Base-by-base conservation (phyloP, 2,113 vertebrate species). In the Ascaphus truei region DNA sequence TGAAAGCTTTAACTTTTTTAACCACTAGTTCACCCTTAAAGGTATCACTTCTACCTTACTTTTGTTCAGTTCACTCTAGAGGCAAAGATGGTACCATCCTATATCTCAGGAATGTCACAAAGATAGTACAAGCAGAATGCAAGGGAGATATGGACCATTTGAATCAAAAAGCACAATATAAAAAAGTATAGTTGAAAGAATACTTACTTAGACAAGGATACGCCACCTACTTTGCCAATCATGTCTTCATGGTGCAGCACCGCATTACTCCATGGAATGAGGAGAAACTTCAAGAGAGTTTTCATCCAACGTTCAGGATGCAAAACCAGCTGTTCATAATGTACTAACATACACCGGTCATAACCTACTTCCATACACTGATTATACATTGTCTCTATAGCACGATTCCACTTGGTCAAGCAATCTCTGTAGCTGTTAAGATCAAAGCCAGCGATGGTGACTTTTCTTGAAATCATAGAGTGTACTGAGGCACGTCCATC, bases 151-250 rank as follows among this genome's bases (percentile, higher is more conserved):
- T n/a, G n/a, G n/a, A n/a, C n/a, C n/a, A n/a, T n/a, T n/a, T n/a
- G n/a, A n/a, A n/a, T n/a, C n/a, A n/a, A n/a, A n/a, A n/a, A n/a
- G n/a, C n/a, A n/a, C n/a, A n/a, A n/a, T n/a, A n/a, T n/a, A n/a
- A n/a, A n/a, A n/a, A n/a, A n/a, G n/a, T n/a, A n/a, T n/a, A n/a
- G n/a, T n/a, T n/a, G n/a, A n/a, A n/a, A n/a, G 2, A 39, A 15
- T 62, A 96, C 96, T 96, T 85, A 99, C 96, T 98, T 99, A 7
- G 96, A 99, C 29, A 99, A 93, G 4, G 95, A 98, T 29, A 99
- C 96, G 37, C 96, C 96, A 23, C 96, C 96, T 3, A 89, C 95
- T 85, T 99, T 99, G 23, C 96, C 96, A 48, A 98, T 99, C 86
- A 99, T 95, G 57, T 99, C 94, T 75, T 99, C 96, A 0, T 99